Evolutionary conservation across 2,113 vertebrate genomes (phyloP), one percentile per base, ranked within the genome.

Genomic region (Caracal caracal): DNA sequence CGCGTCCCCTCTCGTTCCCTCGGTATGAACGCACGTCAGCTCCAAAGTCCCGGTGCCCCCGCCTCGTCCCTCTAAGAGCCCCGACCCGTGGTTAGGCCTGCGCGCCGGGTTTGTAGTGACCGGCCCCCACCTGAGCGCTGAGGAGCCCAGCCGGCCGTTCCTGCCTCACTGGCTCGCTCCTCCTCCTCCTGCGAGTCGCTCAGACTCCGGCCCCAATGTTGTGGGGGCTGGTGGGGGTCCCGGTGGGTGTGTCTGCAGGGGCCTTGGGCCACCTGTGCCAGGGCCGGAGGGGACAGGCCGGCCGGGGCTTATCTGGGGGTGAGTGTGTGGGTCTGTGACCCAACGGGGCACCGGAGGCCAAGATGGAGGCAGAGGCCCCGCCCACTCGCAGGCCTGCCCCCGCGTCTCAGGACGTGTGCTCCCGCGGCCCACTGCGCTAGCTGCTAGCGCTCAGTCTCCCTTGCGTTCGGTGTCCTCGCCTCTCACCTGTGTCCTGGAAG

Each of bases 81-180:
- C 40, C 15, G 7, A 19, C 6, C 10, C 40, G 8, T 20, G 4
- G 0, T 30, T 28, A 30, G n/a, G 24, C 65, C n/a, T 2, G 6
- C 22, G 33, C 49, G 22, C 70, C 26, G 5, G 15, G 43, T 11
- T 15, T 12, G 56, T 19, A 13, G 65, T n/a, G 47, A 10, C 26
- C 15, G 2, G 1, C 7, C 28, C 9, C 0, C 28, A 12, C 1
- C 22, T 73, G 33, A 19, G 13, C 2, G n/a, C 43, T 1, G 20
- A 19, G 5, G 20, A 37, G 19, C 6, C 33, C 43, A 0, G 43
- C 28, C 17, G 0, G 22, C 12, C 12, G 0, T 43, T 33, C 51
- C 28, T n/a, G 22, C 79, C 15, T 47, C 4, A 66, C 5, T 10
- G 35, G 70, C 11, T 73, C 5, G 1, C 70, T 12, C 2, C 56